Base-by-base conservation (phyloP, 1,140 invertebrate genomes). In the Sarcophaga bullata region DNA sequence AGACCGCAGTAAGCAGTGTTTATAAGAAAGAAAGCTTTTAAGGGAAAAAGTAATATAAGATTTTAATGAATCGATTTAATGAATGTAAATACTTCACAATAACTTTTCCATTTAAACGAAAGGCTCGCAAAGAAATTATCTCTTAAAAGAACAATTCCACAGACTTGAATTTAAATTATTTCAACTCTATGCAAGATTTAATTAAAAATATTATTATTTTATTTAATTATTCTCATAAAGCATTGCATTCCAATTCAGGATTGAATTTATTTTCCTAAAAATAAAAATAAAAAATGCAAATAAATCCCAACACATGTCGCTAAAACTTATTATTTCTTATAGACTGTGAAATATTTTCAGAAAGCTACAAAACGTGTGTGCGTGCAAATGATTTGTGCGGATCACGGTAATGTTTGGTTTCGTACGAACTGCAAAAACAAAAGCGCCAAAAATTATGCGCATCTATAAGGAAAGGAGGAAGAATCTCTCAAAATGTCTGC, bases 281-380 rank as follows among this genome's bases (percentile, higher is more conserved):
- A 37, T 37, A 4, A 37, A 37, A 78, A 78, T 78, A 48, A 68
- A 82, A 68, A 37, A 37, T 4, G 25, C n/a, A n/a, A n/a, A n/a
- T n/a, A n/a, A n/a, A 37, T 37, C 1, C 25, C 25, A 37, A 48
- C 49, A 85, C 86, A 88, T 86, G 87, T 88, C 87, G 86, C 87
- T 84, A 86, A 88, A 88, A 87, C 87, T 88, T 88, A 88, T 88
- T 87, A 88, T 86, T 88, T 88, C 88, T 87, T 86, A 88, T 88
- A 88, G 87, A 88, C 87, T 88, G 87, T 88, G 87, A 87, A 88
- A 88, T 87, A 88, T 88, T 86, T 86, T 62, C 62, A 58, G 17
- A 47, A 75, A 84, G 82, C 82, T 19, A 8, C 83, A 85, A 81
- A 54, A 37, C 25, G 50, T 62, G 11, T 10, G n/a, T n/a, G 1